Evolutionary conservation across 2,888 invertebrate species (phyloP), one percentile per base, ranked within the genome.

Genomic region (Balanococcus diminutus): DNA sequence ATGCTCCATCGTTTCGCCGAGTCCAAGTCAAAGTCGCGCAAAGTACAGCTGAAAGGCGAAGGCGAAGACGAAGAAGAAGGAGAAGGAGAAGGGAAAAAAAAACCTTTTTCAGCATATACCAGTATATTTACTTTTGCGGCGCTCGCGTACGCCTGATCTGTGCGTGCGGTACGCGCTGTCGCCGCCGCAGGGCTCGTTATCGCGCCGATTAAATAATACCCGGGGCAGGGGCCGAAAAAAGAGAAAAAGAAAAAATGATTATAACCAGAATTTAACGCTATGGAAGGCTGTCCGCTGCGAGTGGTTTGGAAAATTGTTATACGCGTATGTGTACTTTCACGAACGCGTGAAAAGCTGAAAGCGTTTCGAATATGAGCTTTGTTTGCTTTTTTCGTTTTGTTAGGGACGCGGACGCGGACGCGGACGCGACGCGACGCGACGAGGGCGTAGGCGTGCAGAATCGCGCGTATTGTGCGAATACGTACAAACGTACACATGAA

Each of bases 351-450:
- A n/a, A n/a, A n/a, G n/a, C n/a, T n/a, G n/a, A n/a, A 67, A 25
- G 61, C 61, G 25, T 67, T 67, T 67, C 28, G 61, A 67, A 67
- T 67, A 67, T 14, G 61, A 14, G 61, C 61, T 25, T 67, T 67
- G 61, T 67, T 67, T 67, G 61, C n/a, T 67, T 67, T 67, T 67
- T 67, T 67, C 61, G 61, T 67, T 67, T n/a, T 67, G 61, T 67
- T 67, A 67, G 61, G 28, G 19, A 3, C 19, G n/a, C 8, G 5
- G 46, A 36, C 4, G 36, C 8, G 36, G 36, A 36, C 4, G 36
- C n/a, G n/a, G n/a, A n/a, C n/a, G 36, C 36, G 4, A 11, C 36
- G 42, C 42, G 42, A 11, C 42, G 51, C 19, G 19, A 19, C 19
- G 19, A 51, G 51, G 51, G 51, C 51, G 51, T 4, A 19, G 51